These are phyloP conservation scores for Pseudoips prasinana DNA, from an alignment of 2,888 invertebrate species.

Conservation along the genomic window DNA sequence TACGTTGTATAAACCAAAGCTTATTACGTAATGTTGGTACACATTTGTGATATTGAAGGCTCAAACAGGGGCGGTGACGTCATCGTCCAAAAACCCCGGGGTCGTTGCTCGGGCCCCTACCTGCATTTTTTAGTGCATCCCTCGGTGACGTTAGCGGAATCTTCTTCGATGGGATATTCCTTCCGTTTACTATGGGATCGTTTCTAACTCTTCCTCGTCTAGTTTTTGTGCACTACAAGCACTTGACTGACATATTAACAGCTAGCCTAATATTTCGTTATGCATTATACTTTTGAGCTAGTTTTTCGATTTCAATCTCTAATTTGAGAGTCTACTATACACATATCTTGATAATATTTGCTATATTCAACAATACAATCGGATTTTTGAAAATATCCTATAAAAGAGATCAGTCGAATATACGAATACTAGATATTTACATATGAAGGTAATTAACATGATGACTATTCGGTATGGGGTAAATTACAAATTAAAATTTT, in stretches of 20 bases:
- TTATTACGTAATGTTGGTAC: constrained; percentile 19
- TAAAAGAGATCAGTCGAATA: too few relatives aligned
- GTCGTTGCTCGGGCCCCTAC: constrained; percentile 76
- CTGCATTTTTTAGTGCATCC: constrained; percentile 78
- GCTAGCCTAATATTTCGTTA: constrained; percentile 8
- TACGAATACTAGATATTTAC: too few relatives aligned
- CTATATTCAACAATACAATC: too few relatives aligned
- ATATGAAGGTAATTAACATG: too few relatives aligned
- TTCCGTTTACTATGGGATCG: constrained; percentile 29
- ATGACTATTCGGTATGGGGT: too few relatives aligned
- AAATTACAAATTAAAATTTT: too few relatives aligned
- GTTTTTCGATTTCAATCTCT: too few relatives aligned
- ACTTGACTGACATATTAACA: constrained; percentile 13
- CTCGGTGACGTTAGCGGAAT: constrained; percentile 64
- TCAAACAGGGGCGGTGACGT: constrained; percentile 58
- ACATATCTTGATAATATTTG: too few relatives aligned
- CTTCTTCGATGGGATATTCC: constrained; percentile 47
- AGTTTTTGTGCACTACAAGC: constrained; percentile 17
- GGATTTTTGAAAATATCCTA: too few relatives aligned
- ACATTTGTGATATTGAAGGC: constrained; percentile 50
- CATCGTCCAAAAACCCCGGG: constrained; percentile 62
- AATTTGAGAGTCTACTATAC: too few relatives aligned
- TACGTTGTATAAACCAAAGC: constrained; percentile 13
- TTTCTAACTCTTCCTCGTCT: constrained; percentile 22
- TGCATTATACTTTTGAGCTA: too few relatives aligned